Evolutionary conservation across 2,113 vertebrate species (phyloP).

Genomic region (Mirounga angustirostris): DNA sequence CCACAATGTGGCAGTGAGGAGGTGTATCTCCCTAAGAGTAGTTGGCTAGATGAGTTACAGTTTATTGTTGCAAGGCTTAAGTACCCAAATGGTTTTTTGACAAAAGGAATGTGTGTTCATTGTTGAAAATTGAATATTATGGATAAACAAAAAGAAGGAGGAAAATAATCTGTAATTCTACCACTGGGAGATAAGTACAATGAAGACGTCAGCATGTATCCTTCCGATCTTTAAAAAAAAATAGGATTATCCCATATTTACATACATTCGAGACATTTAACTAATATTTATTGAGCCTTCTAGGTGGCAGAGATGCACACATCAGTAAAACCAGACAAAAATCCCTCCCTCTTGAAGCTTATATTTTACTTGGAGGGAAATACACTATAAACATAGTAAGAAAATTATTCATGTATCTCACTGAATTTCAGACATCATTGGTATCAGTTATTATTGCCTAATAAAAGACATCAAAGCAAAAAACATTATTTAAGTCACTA

Average conservation of each 20-base stretch:
- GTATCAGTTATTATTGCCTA: neutral
- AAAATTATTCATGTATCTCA: neutral
- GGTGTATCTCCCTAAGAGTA: neutral
- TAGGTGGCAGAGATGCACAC: neutral
- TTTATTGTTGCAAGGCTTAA: neutral
- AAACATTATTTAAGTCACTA: neutral
- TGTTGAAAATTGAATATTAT: neutral
- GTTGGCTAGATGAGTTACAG: neutral
- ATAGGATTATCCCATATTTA: neutral
- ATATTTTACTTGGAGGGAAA: neutral
- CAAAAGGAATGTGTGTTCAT: neutral
- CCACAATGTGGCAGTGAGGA: neutral
- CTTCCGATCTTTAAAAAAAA: slow-evolving; percentile 2
- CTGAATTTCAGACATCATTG: neutral
- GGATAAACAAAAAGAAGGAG: neutral
- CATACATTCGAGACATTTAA: neutral
- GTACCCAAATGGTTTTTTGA: neutral
- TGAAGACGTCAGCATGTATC: neutral
- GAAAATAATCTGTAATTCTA: neutral
- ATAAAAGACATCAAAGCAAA: neutral
- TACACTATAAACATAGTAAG: neutral
- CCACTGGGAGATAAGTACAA: neutral
- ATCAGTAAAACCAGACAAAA: neutral
- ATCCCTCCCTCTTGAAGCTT: neutral
- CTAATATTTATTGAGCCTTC: neutral